Conservation (phyloP, 30 jellyfish, hydroid and myxozoan genomes). For the Thelohanellus kitauei region DNA sequence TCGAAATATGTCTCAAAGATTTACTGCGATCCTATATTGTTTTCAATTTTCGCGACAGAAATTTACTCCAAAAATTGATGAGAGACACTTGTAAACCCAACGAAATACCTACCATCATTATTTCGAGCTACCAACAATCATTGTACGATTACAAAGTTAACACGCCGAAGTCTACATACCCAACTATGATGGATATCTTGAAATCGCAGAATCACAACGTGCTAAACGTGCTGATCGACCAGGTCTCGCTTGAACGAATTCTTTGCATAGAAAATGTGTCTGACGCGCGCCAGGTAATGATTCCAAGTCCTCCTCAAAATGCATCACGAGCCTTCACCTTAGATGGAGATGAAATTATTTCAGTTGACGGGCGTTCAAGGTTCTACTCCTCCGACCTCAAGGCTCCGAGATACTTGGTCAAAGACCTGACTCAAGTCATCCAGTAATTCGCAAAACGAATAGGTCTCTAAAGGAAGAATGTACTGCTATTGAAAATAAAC, state of each 20-base stretch:
- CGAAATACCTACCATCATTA: background rate
- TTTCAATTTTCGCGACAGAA: background rate
- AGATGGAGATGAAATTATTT: slow-evolving; percentile 40
- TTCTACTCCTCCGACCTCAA: slow-evolving; percentile 19
- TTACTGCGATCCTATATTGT: background rate
- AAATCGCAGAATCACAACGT: slow-evolving; percentile 22
- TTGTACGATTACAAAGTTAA: background rate
- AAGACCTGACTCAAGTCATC: slow-evolving; percentile 26
- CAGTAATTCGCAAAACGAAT: no score
- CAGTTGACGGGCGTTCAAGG: slow-evolving; percentile 46
- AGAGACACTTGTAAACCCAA: background rate
- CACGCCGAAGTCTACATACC: slow-evolving; percentile 5
- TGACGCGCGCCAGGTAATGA: slow-evolving; percentile 33
- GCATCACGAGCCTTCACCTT: slow-evolving; percentile 36
- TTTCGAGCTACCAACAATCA: background rate
- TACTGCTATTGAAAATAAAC: no score
- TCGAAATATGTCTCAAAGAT: slow-evolving; percentile 22
- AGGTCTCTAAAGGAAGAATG: no score
- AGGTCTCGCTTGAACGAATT: slow-evolving; percentile 44
- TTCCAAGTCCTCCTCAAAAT: slow-evolving; percentile 23
- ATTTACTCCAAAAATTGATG: no score
- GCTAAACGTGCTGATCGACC: slow-evolving; percentile 46
- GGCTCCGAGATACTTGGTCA: slow-evolving; percentile 10
- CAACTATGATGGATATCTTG: slow-evolving; percentile 40
- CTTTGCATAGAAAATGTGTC: slow-evolving; percentile 22